Percentiles rank a stretch among this genome's conserved stretches.
Conservation (phyloP, 2,797 vertebrate genomes). For the Phalloptychus januarius region DNA sequence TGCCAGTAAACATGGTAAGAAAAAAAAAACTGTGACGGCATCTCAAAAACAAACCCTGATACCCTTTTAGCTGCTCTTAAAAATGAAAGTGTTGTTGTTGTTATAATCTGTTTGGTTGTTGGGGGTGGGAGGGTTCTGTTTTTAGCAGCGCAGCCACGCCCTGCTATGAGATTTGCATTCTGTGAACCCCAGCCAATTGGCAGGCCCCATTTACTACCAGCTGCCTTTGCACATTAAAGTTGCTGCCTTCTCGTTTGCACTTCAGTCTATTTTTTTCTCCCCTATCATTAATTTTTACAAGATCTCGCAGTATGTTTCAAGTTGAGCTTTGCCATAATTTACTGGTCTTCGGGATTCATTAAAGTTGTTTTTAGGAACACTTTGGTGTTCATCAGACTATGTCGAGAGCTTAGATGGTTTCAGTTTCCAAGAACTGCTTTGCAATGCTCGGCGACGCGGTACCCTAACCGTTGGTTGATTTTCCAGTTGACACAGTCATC, state of each 20-base stretch:
- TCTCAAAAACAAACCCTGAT: not conserved
- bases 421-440: not conserved
- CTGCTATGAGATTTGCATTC: constrained; percentile 58
- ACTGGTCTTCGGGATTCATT: constrained; percentile 47
- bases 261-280: constrained; percentile 58
- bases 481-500: constrained; percentile 5
- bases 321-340: constrained; percentile 56
- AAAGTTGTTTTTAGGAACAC: constrained; percentile 56
- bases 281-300: constrained; percentile 76
- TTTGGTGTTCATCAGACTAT: constrained; percentile 48
- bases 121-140: constrained; percentile 6
- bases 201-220: constrained; percentile 70
- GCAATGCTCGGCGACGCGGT: not conserved
- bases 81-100: not conserved
- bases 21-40: not conserved
- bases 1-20: not conserved
- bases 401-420: constrained; percentile 21
- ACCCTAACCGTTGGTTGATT: not conserved
- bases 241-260: constrained; percentile 57
- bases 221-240: constrained; percentile 65
- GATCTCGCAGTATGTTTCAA: constrained; percentile 49
- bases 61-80: not conserved
- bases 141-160: constrained; percentile 59
- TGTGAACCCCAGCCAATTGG: constrained; percentile 73
- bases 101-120: not conserved